These are phyloP conservation scores for Oxygymnocypris stewartii DNA, from an alignment of 2,113 vertebrate species.

Conservation along the genomic window DNA sequence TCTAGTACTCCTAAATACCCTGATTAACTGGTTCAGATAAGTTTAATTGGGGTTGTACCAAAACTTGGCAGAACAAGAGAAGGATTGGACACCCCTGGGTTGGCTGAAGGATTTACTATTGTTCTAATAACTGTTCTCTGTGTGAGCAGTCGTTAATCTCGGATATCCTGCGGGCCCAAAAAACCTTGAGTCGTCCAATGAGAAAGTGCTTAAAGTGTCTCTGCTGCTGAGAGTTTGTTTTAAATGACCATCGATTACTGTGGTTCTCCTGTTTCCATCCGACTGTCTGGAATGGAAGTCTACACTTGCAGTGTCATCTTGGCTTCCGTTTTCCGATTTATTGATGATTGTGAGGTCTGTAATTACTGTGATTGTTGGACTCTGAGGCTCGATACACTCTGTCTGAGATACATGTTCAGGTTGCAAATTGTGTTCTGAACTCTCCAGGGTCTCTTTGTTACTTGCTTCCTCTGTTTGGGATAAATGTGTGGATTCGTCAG, in stretches of 20 bases:
- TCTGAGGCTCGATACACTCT: slow-evolving; percentile 33
- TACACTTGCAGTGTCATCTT: slow-evolving; percentile 20
- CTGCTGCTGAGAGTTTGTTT: slow-evolving; percentile 60
- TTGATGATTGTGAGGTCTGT: slow-evolving; percentile 28
- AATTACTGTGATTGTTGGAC: slow-evolving; percentile 56
- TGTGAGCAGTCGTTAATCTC: slow-evolving; percentile 54
- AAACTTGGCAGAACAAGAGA: not conserved
- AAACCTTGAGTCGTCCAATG: slow-evolving; percentile 57
- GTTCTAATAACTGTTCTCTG: slow-evolving; percentile 62
- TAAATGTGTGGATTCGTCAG: slow-evolving; percentile 8
- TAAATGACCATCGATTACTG: slow-evolving; percentile 57
- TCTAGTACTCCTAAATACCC: not conserved
- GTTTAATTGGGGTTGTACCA: not conserved
- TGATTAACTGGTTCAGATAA: not conserved
- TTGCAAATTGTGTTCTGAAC: slow-evolving; percentile 17
- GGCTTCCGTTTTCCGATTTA: slow-evolving; percentile 57
- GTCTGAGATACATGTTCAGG: not conserved
- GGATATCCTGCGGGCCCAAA: slow-evolving; percentile 63
- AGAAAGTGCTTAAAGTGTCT: slow-evolving; percentile 61
- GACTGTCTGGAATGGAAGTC: slow-evolving; percentile 28
- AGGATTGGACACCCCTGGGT: not conserved
- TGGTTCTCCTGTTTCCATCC: not conserved
- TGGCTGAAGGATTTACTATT: slow-evolving; percentile 2
- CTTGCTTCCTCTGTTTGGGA: slow-evolving; percentile 35
- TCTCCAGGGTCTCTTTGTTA: not conserved